phyloP scores from a whole-genome alignment of 1,140 invertebrate species.

The Procambarus virginalis region DNA sequence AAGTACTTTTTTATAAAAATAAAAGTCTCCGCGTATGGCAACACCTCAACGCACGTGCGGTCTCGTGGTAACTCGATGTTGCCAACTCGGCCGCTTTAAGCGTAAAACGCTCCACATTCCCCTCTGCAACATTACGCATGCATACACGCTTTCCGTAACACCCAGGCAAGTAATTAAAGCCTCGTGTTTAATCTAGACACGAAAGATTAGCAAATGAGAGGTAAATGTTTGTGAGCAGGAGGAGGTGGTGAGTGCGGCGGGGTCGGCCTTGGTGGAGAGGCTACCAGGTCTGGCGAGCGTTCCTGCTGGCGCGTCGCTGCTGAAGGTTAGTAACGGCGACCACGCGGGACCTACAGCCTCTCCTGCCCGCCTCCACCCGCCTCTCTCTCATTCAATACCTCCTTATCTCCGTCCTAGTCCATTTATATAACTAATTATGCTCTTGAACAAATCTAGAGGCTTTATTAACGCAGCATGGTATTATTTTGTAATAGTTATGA shows the following conservation, averaged over 20 bases:
- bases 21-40: slow-evolving; percentile 17
- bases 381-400: too few species aligned
- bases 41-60: slow-evolving; percentile 51
- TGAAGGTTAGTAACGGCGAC: background rate
- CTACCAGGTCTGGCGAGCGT: slow-evolving; percentile 14
- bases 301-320: background rate
- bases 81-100: slow-evolving; percentile 3
- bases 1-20: slow-evolving; percentile 6
- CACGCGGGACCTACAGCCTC: background rate
- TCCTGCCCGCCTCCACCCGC: background rate
- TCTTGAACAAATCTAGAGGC: too few species aligned
- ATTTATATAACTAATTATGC: too few species aligned
- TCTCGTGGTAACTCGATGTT: slow-evolving; percentile 52
- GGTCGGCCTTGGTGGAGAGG: slow-evolving; percentile 22
- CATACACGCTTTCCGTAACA: background rate
- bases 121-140: too few species aligned
- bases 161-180: background rate
- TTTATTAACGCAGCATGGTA: too few species aligned
- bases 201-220: background rate
- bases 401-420: too few species aligned
- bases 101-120: too few species aligned
- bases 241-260: background rate
- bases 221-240: background rate
- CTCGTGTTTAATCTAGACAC: too few species aligned
- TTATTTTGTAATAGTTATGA: too few species aligned